phyloP scores from a whole-genome alignment of 2,888 invertebrate species.

The Schizotus pectinicornis region DNA sequence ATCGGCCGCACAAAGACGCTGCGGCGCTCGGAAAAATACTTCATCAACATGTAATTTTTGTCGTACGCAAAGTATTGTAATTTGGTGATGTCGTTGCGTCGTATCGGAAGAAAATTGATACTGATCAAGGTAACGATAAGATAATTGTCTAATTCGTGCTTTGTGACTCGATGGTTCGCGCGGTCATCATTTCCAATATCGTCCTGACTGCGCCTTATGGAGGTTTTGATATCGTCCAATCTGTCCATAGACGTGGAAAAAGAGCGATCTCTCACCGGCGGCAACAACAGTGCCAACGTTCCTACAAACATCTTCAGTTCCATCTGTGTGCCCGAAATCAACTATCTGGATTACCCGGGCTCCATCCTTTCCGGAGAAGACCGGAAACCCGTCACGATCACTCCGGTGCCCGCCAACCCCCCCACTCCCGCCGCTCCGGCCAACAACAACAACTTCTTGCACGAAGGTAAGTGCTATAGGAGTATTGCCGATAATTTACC shows the following conservation, averaged over 20 bases:
- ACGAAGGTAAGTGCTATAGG: slow-evolving; percentile 68
- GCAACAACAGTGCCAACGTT: slow-evolving; percentile 60
- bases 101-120: not conserved
- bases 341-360: slow-evolving; percentile 67
- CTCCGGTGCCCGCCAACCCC: slow-evolving; percentile 61
- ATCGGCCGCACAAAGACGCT: slow-evolving; percentile 21
- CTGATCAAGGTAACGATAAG: slow-evolving; percentile 20
- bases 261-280: slow-evolving; percentile 69
- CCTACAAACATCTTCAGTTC: slow-evolving; percentile 79
- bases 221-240: no score
- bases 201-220: slow-evolving; percentile 21
- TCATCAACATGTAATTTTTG: slow-evolving; percentile 23
- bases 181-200: slow-evolving; percentile 1
- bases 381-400: slow-evolving; percentile 52
- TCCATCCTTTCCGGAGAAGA: slow-evolving; percentile 56
- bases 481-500: no score
- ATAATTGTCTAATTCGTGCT: slow-evolving; percentile 8
- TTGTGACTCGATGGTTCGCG: not conserved
- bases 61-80: slow-evolving; percentile 18
- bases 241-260: slow-evolving; percentile 73
- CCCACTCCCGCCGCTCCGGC: slow-evolving; percentile 47
- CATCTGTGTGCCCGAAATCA: slow-evolving; percentile 79
- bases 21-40: slow-evolving; percentile 8
- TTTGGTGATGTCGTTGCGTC: slow-evolving; percentile 16
- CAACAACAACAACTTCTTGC: slow-evolving; percentile 56